Conservation (phyloP, 2,888 invertebrate genomes). For the Tupiocoris notatus region DNA sequence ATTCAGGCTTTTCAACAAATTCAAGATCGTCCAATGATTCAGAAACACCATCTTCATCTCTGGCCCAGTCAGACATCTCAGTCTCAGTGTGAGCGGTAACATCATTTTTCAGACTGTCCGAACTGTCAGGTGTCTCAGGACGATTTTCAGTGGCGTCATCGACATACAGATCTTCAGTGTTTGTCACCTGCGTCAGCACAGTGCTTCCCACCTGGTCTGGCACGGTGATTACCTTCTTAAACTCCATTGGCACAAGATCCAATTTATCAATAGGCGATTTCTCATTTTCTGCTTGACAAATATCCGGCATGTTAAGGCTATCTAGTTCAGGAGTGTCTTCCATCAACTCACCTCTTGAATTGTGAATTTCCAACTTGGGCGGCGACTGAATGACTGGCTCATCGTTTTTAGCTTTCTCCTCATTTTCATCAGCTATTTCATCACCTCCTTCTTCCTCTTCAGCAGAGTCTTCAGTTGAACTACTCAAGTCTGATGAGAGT, state of each 20-base stretch:
- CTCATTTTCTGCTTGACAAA: slow-evolving; percentile 47
- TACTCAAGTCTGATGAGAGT: slow-evolving; percentile 49
- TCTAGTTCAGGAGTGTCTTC: slow-evolving; percentile 52
- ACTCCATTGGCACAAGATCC: slow-evolving; percentile 48
- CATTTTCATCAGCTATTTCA: slow-evolving; percentile 36
- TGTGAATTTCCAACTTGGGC: slow-evolving; percentile 71
- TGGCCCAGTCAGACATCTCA: slow-evolving; percentile 86
- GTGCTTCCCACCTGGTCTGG: slow-evolving; percentile 48
- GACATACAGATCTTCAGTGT: slow-evolving; percentile 50
- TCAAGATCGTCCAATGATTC: slow-evolving; percentile 71
- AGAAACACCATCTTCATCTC: slow-evolving; percentile 67
- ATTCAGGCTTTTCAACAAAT: slow-evolving; percentile 60
- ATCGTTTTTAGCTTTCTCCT: slow-evolving; percentile 42
- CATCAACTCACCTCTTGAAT: slow-evolving; percentile 67
- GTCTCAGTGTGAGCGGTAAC: slow-evolving; percentile 76
- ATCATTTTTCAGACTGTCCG: slow-evolving; percentile 58
- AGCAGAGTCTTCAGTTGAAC: slow-evolving; percentile 43
- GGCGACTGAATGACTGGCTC: slow-evolving; percentile 54
- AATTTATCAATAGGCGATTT: slow-evolving; percentile 45
- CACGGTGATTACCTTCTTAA: slow-evolving; percentile 51
- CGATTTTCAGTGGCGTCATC: slow-evolving; percentile 49
- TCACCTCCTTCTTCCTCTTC: slow-evolving; percentile 40
- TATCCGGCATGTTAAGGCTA: slow-evolving; percentile 49
- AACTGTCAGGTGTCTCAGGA: slow-evolving; percentile 60
- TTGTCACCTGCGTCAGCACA: slow-evolving; percentile 50